Percentiles rank a stretch among this genome's conserved stretches.
phyloP scores from a whole-genome alignment of 2,113 vertebrate species.

The Urocynchramus pylzowi region DNA sequence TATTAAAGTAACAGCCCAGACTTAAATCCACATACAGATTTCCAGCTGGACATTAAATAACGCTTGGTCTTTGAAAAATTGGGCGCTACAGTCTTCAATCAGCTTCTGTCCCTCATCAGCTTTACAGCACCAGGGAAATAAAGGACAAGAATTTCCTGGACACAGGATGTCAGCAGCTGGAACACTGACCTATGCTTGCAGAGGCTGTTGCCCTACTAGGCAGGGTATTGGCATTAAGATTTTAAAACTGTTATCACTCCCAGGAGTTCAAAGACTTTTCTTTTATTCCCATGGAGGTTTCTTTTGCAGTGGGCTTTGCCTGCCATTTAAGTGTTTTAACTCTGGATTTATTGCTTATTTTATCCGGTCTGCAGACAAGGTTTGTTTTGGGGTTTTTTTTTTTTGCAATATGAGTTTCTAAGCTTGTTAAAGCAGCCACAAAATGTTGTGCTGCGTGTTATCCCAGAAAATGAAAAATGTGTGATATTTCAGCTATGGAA shows the following conservation, averaged over 20 bases:
- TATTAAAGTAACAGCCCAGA: not conserved
- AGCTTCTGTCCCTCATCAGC: not conserved
- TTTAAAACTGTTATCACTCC: not conserved
- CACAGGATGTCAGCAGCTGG: not conserved
- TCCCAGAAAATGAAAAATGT: not conserved
- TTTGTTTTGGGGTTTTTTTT: not conserved
- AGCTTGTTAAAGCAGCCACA: not conserved
- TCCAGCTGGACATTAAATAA: constrained; percentile 29
- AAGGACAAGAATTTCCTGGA: not conserved
- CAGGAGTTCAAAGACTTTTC: not conserved
- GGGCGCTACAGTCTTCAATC: not conserved
- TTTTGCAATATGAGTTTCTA: not conserved
- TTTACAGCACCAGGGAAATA: not conserved
- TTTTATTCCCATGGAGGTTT: not conserved
- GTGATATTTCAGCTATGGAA: not conserved
- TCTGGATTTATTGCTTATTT: constrained; percentile 7
- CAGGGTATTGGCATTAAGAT: not conserved
- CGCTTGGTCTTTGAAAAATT: not conserved
- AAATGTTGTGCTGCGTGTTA: not conserved
- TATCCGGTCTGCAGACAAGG: not conserved
- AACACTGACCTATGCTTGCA: not conserved
- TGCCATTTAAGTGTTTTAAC: constrained; percentile 9
- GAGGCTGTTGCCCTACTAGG: not conserved
- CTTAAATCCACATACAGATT: not conserved
- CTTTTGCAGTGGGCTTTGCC: not conserved